Evolutionary conservation across 2,888 invertebrate genomes (phyloP), one percentile per base, ranked within the genome.

Genomic region (Uropetala carovei): DNA sequence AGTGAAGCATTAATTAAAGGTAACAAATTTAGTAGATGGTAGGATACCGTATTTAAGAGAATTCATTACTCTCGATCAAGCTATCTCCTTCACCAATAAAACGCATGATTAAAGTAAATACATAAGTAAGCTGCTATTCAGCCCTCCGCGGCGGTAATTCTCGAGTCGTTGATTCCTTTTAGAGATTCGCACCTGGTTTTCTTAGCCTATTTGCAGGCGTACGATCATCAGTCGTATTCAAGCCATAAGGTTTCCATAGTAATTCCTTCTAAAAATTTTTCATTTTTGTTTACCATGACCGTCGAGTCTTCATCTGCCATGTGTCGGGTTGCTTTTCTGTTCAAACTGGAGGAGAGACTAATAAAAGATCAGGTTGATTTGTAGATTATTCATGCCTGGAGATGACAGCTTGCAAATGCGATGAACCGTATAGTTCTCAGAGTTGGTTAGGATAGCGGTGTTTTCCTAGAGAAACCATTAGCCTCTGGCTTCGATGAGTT

Each of bases 391-490:
- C 22, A 89, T 89, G 57, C 56, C n/a, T 9, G 7, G 43, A 89
- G 43, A 27, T 43, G 89, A 89, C 89, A 89, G 89, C 89, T 89
- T 89, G 89, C 68, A 7, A n/a, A 64, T 43, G 89, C 89, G 89
- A 30, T 68, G 64, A 64, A 43, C 64, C 64, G 30, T 58, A 27
- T 11, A 64, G 43, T 89, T 89, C 64, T 14, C 59, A 59, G 30
- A 59, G 89, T 64, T 14, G 22, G 18, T 60, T n/a, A 8, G 43
- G 14, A 18, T 83, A 18, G 56, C n/a, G 18, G n/a, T 11, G 43
- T 18, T 64, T 89, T 89, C 89, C 89, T 59, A 89, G 89, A 30
- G 89, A 89, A 89, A 89, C 64, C 89, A 89, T 89, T 89, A 89
- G 68, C 60, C 60, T 64, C 64, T 9, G 43, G 43, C 89, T n/a